Evolutionary conservation across 2,797 vertebrate species (phyloP).

Genomic region (Amblyopsis hoosieri): DNA sequence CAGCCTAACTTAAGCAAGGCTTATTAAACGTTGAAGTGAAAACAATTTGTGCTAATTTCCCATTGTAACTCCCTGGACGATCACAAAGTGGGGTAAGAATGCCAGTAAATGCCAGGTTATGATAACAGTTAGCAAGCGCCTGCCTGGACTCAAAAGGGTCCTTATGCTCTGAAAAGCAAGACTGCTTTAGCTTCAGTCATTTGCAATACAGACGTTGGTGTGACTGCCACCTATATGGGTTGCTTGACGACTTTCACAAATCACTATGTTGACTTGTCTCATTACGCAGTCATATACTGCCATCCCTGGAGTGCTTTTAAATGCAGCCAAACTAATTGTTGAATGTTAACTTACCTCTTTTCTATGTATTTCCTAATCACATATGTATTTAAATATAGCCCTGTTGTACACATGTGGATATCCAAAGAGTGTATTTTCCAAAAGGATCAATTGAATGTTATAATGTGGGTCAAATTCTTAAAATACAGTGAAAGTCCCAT

Average conservation of each 20-base stretch:
- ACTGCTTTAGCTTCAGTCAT: slow-evolving; percentile 37
- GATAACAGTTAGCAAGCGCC: slow-evolving; percentile 32
- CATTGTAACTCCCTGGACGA: slow-evolving; percentile 50
- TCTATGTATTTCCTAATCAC: slow-evolving; percentile 22
- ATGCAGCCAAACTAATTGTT: slow-evolving; percentile 50
- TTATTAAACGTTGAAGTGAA: slow-evolving; percentile 60
- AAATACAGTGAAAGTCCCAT: too few relatives aligned
- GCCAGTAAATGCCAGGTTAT: slow-evolving; percentile 61
- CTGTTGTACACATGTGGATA: slow-evolving; percentile 5
- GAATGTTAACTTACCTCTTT: slow-evolving; percentile 17
- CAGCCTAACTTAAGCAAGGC: slow-evolving; percentile 29
- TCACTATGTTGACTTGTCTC: neutral
- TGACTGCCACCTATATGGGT: slow-evolving; percentile 24
- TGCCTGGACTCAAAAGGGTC: slow-evolving; percentile 42
- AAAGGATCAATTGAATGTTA: slow-evolving; percentile 13
- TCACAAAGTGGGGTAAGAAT: slow-evolving; percentile 48
- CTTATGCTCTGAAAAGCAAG: slow-evolving; percentile 30
- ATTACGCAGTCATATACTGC: slow-evolving; percentile 23
- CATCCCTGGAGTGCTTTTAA: slow-evolving; percentile 32
- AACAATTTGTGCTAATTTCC: slow-evolving; percentile 70
- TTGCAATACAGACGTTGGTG: slow-evolving; percentile 25
- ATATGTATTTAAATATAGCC: slow-evolving; percentile 22
- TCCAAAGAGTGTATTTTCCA: slow-evolving; percentile 2
- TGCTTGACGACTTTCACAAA: slow-evolving; percentile 25
- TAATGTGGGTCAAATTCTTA: neutral